These are phyloP conservation scores for Lethenteron camtschaticum DNA, from an alignment of 2,113 vertebrate species.

Conservation along the genomic window DNA sequence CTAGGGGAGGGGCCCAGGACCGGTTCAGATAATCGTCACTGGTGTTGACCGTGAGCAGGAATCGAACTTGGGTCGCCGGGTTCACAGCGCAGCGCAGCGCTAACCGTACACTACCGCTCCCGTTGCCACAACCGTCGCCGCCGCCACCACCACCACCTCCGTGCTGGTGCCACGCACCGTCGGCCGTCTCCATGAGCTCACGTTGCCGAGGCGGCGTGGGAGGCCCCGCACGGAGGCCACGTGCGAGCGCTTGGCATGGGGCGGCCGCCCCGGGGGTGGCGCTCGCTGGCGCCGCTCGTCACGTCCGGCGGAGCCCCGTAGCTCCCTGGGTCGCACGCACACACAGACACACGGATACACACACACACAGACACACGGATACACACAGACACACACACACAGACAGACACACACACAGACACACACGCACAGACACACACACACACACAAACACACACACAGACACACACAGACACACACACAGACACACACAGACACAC, in stretches of 20 bases:
- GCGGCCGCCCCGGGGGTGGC: background rate
- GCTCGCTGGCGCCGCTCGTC: background rate
- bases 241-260: background rate
- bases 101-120: background rate
- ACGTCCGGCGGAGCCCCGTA: background rate
- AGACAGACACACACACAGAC: background rate
- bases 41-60: no score
- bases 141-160: background rate
- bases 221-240: conserved; percentile 1
- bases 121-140: background rate
- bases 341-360: no score
- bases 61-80: no score
- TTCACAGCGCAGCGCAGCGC: background rate
- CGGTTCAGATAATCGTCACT: no score
- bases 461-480: background rate
- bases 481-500: background rate
- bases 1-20: no score
- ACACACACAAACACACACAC: background rate
- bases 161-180: background rate
- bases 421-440: background rate
- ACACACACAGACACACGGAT: no score
- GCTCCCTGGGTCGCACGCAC: no score
- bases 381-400: background rate
- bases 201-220: background rate
- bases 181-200: conserved; percentile 5